Evolutionary conservation across 1,140 invertebrate genomes (phyloP), one percentile per base, ranked within the genome.

Genomic region (Drosophila virilis): DNA sequence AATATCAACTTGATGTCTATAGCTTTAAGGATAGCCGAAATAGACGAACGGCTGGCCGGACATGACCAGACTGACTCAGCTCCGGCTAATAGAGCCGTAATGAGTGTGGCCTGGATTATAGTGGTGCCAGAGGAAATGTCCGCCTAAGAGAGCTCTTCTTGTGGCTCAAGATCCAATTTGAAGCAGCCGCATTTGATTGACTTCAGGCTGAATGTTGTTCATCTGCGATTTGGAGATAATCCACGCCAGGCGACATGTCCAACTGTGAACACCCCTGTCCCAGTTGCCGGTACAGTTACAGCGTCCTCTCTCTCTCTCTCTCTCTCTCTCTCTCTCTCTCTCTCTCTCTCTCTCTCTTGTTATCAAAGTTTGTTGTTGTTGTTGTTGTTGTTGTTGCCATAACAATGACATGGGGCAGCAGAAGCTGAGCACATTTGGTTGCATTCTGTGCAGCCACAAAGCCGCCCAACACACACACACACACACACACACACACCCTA

Each of bases 381-480:
- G 52, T 10, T n/a, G n/a, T n/a, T 60, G n/a, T 55, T 57, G 52
- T 57, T 46, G 33, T 43, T 64, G 35, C 57, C 32, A n/a, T 55
- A 52, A 59, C 65, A 58, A 60, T n/a, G 38, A 9, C 8, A 61
- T 15, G 57, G 55, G 43, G 45, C 58, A 38, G 35, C 28, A 13
- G 51, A n/a, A 33, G 17, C 58, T 46, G 58, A 15, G n/a, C 65
- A 61, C 62, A 71, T 71, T 76, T 67, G 59, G 69, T 50, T 84
- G 80, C 61, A 75, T 58, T 80, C 57, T 32, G 28, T 72, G 68
- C 66, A 73, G 78, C 78, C 78, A 32, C 78, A 77, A 77, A 79
- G 43, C 67, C 61, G 38, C 71, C 72, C 71, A 59, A 54, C 52
- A 38, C 40, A 51, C 58, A 7, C 55, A 65, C 40, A 10, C 42